Percentiles rank a stretch among this genome's conserved stretches.
Conservation (phyloP, 2,113 vertebrate genomes). For the Ochotona curzoniae region DNA sequence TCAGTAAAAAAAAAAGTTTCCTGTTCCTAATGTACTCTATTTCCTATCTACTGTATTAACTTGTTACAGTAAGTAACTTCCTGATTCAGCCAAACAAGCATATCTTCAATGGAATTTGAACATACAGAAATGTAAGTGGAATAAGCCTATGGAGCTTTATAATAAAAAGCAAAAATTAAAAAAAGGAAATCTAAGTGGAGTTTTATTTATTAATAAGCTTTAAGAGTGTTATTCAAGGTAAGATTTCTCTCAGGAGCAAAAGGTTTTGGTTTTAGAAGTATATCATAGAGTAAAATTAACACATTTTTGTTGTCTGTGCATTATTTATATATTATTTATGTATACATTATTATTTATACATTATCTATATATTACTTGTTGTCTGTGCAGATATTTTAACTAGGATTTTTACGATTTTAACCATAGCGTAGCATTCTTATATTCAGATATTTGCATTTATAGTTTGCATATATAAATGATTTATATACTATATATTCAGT, state of each 20-base stretch:
- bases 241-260: constrained; percentile 16
- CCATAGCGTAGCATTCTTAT: not conserved
- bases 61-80: not conserved
- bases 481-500: not conserved
- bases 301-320: not conserved
- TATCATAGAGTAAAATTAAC: not conserved
- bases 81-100: not conserved
- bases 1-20: not conserved
- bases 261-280: not conserved
- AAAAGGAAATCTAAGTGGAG: not conserved
- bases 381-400: not conserved
- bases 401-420: not conserved
- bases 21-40: not conserved
- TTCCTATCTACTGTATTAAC: not conserved
- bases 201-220: constrained; percentile 37
- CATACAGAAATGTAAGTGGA: not conserved
- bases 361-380: too few species aligned
- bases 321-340: too few species aligned
- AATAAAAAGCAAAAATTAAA: too few species aligned
- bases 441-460: not conserved
- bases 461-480: not conserved
- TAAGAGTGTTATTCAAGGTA: not conserved
- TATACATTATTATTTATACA: too few species aligned
- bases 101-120: not conserved
- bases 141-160: too few species aligned